These are phyloP conservation scores for Antennarius maculatus DNA, from an alignment of 2,797 vertebrate genomes.

Conservation along the genomic window DNA sequence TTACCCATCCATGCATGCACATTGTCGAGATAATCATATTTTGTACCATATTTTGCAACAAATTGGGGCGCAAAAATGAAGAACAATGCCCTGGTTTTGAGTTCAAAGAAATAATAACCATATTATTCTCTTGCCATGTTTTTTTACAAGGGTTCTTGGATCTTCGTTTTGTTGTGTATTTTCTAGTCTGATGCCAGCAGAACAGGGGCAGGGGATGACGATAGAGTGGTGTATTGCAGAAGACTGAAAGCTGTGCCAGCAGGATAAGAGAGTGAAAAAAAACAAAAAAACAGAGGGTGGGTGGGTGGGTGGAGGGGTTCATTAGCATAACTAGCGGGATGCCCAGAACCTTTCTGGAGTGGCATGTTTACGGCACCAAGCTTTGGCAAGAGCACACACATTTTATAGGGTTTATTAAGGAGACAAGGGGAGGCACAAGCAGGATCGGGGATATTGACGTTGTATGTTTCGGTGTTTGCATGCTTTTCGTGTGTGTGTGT, in stretches of 20 bases:
- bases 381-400: slow-evolving; percentile 89
- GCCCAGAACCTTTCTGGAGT: slow-evolving; percentile 91
- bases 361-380: slow-evolving; percentile 88
- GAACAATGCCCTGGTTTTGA: slow-evolving; percentile 79
- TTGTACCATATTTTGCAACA: slow-evolving; percentile 74
- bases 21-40: slow-evolving; percentile 68
- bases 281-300: slow-evolving; percentile 39
- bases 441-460: slow-evolving; percentile 86
- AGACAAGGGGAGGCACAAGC: slow-evolving; percentile 84
- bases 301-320: slow-evolving; percentile 72
- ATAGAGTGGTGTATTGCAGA: slow-evolving; percentile 73
- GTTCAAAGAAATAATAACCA: slow-evolving; percentile 80
- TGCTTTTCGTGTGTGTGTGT: slow-evolving; percentile 71
- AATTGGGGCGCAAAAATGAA: slow-evolving; percentile 76
- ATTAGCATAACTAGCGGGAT: slow-evolving; percentile 98
- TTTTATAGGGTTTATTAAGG: slow-evolving; percentile 90
- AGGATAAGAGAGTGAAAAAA: slow-evolving; percentile 77
- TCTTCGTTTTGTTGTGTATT: slow-evolving; percentile 79
- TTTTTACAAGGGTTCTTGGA: slow-evolving; percentile 74
- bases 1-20: slow-evolving; percentile 45
- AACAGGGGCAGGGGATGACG: slow-evolving; percentile 80
- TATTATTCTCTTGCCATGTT: slow-evolving; percentile 79
- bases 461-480: slow-evolving; percentile 53
- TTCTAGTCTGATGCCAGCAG: slow-evolving; percentile 79
- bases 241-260: slow-evolving; percentile 80